Conservation (phyloP, 2,113 vertebrate species). For the Chloebia gouldiae region DNA sequence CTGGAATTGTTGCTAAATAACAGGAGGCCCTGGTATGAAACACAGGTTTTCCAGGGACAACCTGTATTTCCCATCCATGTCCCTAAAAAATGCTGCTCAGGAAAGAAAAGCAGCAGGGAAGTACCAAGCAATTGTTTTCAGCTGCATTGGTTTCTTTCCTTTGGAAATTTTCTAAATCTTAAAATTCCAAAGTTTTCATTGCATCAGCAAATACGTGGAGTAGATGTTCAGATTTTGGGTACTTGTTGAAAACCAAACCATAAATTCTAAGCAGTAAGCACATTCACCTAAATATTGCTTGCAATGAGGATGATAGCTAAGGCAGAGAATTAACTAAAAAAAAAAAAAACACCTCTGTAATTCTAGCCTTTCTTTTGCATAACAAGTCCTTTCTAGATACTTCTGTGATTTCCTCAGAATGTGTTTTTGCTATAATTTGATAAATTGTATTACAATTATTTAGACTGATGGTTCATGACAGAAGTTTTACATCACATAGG, state of each 20-base stretch:
- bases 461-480: not conserved
- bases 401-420: not conserved
- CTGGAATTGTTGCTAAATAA: not conserved
- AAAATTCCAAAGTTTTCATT: not conserved
- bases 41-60: not conserved
- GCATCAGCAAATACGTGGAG: not conserved
- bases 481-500: not conserved
- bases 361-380: not conserved
- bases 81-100: not conserved
- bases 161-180: not conserved
- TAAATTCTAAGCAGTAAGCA: not conserved
- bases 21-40: not conserved
- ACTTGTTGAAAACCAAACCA: not conserved
- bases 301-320: not conserved
- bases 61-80: accelerated
- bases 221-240: not conserved
- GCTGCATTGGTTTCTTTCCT: not conserved
- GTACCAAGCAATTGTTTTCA: not conserved
- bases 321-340: not conserved
- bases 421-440: not conserved
- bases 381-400: not conserved
- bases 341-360: not conserved
- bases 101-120: not conserved
- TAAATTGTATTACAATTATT: not conserved
- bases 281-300: not conserved